Percentiles rank a stretch among this genome's conserved stretches.
phyloP scores from a whole-genome alignment of 2,888 invertebrate genomes.

The Xestia ashworthii region DNA sequence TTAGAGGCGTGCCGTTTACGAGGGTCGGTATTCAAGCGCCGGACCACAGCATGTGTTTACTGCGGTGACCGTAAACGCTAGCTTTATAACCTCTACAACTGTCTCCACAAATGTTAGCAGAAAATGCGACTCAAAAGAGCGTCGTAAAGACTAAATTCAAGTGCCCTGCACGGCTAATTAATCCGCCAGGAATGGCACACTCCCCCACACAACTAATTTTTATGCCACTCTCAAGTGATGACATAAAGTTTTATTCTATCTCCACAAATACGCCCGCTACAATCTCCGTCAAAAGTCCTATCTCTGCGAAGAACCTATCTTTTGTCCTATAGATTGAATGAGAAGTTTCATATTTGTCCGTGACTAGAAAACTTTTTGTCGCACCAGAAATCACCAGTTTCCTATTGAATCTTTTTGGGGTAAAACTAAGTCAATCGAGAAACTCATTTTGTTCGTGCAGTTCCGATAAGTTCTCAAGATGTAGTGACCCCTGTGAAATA shows the following conservation, averaged over 20 bases:
- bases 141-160: constrained; percentile 80
- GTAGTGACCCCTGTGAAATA: constrained; percentile 27
- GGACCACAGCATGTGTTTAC: constrained; percentile 81
- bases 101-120: constrained; percentile 73
- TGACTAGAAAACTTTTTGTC: constrained; percentile 68
- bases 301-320: constrained; percentile 64
- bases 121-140: constrained; percentile 72
- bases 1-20: constrained; percentile 79
- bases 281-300: constrained; percentile 61
- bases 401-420: constrained; percentile 64
- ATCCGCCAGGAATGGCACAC: constrained; percentile 70
- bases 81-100: constrained; percentile 79
- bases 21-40: constrained; percentile 73
- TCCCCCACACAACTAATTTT: constrained; percentile 27
- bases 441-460: constrained; percentile 55
- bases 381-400: constrained; percentile 62
- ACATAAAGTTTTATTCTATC: constrained; percentile 68
- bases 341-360: constrained; percentile 71
- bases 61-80: constrained; percentile 76
- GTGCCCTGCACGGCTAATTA: constrained; percentile 80
- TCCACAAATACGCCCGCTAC: constrained; percentile 67
- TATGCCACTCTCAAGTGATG: constrained; percentile 47
- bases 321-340: constrained; percentile 70
- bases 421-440: constrained; percentile 61
- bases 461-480: constrained; percentile 48